phyloP scores from a whole-genome alignment of 2,797 vertebrate genomes.

The Halcyon smyrnensis region DNA sequence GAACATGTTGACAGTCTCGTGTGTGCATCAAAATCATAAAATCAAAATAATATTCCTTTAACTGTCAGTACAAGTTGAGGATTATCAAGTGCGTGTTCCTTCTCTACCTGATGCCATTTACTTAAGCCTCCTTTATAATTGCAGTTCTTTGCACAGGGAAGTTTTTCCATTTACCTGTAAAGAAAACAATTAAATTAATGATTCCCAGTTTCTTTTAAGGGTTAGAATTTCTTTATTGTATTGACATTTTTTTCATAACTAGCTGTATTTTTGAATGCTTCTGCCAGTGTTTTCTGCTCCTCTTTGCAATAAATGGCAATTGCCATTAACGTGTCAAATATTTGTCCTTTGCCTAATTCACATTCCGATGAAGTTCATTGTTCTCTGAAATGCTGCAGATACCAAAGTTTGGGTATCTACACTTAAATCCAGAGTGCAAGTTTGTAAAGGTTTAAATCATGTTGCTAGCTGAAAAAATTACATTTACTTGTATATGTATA shows the following conservation, averaged over 20 bases:
- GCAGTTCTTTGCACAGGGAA: neutral
- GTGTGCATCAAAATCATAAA: neutral
- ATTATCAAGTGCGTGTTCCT: neutral
- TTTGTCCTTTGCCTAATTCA: neutral
- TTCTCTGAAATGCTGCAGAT: neutral
- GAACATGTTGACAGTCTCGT: neutral
- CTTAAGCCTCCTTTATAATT: neutral
- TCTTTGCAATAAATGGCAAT: neutral
- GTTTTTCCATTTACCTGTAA: neutral
- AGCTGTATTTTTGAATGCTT: neutral
- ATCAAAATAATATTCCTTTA: neutral
- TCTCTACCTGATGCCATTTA: neutral
- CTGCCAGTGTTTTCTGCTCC: neutral
- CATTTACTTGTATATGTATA: neutral
- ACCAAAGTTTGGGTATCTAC: neutral
- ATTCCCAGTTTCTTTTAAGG: neutral
- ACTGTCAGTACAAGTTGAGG: neutral
- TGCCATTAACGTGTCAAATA: neutral
- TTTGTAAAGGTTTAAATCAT: neutral
- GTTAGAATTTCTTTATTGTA: neutral
- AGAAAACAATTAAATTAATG: neutral
- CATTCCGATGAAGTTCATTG: neutral
- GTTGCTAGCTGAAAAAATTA: neutral
- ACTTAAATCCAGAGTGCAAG: neutral
- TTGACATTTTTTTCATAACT: neutral